Evolutionary conservation across 2,888 invertebrate species (phyloP), one percentile per base, ranked within the genome.

Genomic region (Theretra japonica): DNA sequence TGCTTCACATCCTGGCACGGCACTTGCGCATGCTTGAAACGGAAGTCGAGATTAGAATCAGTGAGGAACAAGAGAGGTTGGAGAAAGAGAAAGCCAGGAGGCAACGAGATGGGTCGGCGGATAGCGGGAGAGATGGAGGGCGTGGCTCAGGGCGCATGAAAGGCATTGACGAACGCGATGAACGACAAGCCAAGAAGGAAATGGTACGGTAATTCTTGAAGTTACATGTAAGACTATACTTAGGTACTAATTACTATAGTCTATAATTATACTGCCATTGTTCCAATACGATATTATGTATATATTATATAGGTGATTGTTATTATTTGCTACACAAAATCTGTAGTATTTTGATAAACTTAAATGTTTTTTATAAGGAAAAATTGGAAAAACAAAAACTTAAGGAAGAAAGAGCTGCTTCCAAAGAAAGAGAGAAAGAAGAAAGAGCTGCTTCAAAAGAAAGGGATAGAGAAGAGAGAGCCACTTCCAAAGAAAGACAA

Each of bases 21-120:
- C 91, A 92, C 57, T 80, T 91, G 82, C 89, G 91, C 0, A 69
- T 93, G 75, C 80, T 93, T 1, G 86, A 90, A 73, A 90, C 89
- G 56, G 82, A 84, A 23, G 91, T 92, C 0, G 90, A 91, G 73
- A 80, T 92, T 5, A 80, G 80, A 72, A 73, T 84, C 11, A 74
- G 71, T 8, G 79, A 79, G 19, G 65, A 41, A 15, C 41, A 33
- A 4, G 62, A 41, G 17, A 15, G 21, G 15, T 4, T 17, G 21
- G 41, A 33, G 21, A 53, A n/a, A n/a, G 53, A 53, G n/a, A 19
- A 53, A 53, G 7, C 5, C 6, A 53, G n/a, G 53, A n/a, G 53
- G 53, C 17, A n/a, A n/a, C 53, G 53, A 53, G 53, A 53, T 4
- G 53, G 53, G 19, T 53, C 53, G 6, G 53, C 7, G n/a, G 53